Evolutionary conservation across 2,797 vertebrate genomes (phyloP), one percentile per base, ranked within the genome.

Genomic region (Gallinago nigripennis): DNA sequence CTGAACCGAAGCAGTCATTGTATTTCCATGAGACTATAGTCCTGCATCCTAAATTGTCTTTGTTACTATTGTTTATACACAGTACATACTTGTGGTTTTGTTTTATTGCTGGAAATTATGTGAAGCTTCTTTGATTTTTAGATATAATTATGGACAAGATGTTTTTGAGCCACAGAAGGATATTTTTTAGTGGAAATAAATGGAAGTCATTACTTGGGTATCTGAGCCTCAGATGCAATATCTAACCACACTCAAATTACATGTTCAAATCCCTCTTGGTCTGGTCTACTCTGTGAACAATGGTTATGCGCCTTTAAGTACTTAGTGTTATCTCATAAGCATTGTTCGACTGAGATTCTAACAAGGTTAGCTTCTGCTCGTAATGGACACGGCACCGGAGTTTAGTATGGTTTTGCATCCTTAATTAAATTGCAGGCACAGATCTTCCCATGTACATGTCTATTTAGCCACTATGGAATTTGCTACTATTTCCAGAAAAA

Each of bases 121-220:
- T 63, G 56, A 46, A 70, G 11, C 27, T 85, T 57, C 58, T 80
- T 45, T 35, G 35, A 28, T 71, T 92, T 82, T 82, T 61, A 61
- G 63, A 37, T 84, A 25, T 20, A 86, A 87, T 72, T 45, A 43
- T 28, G 21, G 54, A 9, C 30, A 66, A 80, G 77, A 66, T n/a
- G 46, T 57, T 82, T 90, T 31, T 69, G 39, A 90, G 73, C 25
- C 18, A 21, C 31, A 57, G 54, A 81, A 93, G 39, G 33, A 12
- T 54, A 54, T 87, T 86, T 95, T 56, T 73, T 79, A 76, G 78
- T 76, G 56, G 56, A 85, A 92, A 85, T 83, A 88, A 84, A 76
- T 63, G 90, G 85, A 72, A 86, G 63, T 50, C 77, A 76, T 92
- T 94, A 64, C 13, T 12, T 43, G 25, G 54, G 25, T 72, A 61